Evolutionary conservation across 1,140 invertebrate species (phyloP).

Genomic region (Meteorus sp.): DNA sequence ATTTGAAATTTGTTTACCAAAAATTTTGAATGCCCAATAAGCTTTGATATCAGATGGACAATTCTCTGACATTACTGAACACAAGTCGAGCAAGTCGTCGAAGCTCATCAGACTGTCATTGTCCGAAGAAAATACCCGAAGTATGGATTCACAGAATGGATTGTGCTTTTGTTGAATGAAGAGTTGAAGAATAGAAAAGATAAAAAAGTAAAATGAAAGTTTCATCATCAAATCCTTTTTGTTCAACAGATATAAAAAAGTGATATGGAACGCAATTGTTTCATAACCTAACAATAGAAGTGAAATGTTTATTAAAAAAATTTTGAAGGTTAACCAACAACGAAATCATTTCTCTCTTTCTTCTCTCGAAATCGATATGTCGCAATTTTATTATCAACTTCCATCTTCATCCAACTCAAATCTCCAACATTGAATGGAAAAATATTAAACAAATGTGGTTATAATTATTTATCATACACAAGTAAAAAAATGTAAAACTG

Average conservation of each 20-base stretch:
- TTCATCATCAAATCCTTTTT: background rate
- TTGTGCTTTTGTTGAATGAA: no score
- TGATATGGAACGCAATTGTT: no score
- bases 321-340: no score
- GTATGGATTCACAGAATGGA: conserved; percentile 71
- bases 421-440: no score
- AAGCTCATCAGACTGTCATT: conserved; percentile 68
- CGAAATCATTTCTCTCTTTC: no score
- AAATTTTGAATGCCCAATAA: conserved; percentile 76
- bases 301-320: no score
- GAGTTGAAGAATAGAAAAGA: conserved; percentile 33
- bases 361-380: no score
- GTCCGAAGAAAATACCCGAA: conserved; percentile 72
- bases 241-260: background rate
- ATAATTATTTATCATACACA: background rate
- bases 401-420: no score
- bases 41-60: conserved; percentile 72
- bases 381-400: no score
- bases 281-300: no score
- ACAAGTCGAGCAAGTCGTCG: conserved; percentile 76
- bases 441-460: background rate
- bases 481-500: background rate
- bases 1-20: conserved; percentile 62
- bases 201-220: background rate
- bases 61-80: conserved; percentile 70